Percentiles rank a stretch among this genome's conserved stretches.
Evolutionary conservation across 2,113 vertebrate genomes (phyloP).

Genomic region (Crocuta crocuta): DNA sequence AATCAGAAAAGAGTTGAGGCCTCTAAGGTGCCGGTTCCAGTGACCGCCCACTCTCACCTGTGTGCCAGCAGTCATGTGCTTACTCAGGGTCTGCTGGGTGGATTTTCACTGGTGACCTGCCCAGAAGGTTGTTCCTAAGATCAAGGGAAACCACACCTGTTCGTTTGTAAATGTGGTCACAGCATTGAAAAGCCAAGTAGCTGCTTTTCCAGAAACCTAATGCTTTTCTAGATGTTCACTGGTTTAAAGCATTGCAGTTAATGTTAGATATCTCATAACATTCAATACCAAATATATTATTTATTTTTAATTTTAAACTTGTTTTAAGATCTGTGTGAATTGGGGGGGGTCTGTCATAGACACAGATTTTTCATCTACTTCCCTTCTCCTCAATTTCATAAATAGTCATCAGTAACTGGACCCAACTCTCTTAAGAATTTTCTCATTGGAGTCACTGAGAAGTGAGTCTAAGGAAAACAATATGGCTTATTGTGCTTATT

Average conservation of each 20-base stretch:
- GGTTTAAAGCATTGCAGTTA: not conserved
- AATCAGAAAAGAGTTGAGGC: not conserved
- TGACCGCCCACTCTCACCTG: not conserved
- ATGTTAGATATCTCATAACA: not conserved
- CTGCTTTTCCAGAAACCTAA: not conserved
- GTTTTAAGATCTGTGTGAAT: not conserved
- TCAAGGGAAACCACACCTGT: not conserved
- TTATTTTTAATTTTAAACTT: not conserved
- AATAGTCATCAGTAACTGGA: not conserved
- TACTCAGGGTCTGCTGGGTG: not conserved
- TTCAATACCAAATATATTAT: not conserved
- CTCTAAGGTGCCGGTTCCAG: not conserved
- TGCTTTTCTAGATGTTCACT: not conserved
- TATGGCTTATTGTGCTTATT: not conserved
- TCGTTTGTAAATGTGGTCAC: not conserved
- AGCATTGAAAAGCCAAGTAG: not conserved
- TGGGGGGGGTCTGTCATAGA: not conserved
- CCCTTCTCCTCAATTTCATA: not conserved
- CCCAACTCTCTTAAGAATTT: not conserved
- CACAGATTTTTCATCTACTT: not conserved
- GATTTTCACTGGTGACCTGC: not conserved
- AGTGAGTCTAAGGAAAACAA: not conserved
- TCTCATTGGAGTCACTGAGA: not conserved
- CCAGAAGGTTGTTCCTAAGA: not conserved
- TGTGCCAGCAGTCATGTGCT: accelerated